Evolutionary conservation across 92 coral and sea anemone genomes (phyloP), one percentile per base, ranked within the genome.

Genomic region (Micromussa lordhowensis): DNA sequence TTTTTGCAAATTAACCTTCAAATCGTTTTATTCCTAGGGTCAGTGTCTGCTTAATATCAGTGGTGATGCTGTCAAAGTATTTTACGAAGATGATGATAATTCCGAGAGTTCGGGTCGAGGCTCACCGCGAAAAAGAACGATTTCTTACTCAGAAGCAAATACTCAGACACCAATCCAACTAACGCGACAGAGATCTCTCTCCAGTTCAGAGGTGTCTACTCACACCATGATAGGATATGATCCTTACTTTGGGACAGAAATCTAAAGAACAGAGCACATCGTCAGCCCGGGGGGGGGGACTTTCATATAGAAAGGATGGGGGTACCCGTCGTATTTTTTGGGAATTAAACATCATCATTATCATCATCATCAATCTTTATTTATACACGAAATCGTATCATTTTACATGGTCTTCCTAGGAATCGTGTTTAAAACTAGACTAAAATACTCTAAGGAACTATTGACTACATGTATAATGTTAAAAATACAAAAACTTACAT

Each of bases 61-160:
- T 74, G 99, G 99, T 11, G 99, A 96, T 82, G 99, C 98, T 30
- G 99, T 96, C 18, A 94, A 93, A 80, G 98, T 96, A 30, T 77
- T 82, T 38, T 95, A 91, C 74, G 92, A 93, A 26, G 94, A 95
- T 29, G 99, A 95, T n/a, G 80, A 92, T 34, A 80, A 57, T 0
- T 70, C 75, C 2, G 96, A 95, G 68, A 91, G 93, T 44, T 86
- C 86, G 66, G 91, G 88, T 30, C 96, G 93, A 35, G 75, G 87
- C 3, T 89, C 95, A 32, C 93, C 94, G 30, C 86, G 93, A n/a
- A 92, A 94, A 80, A 86, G 96, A 85, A 88, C 98, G 14, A n/a
- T 81, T 13, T 93, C 98, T 24, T 78, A 87, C 76, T 79, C 88
- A 18, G 98, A 95, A 73, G 84, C 92, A 16, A 83, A 70, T 68